These are phyloP conservation scores for Morone chrysops DNA, from an alignment of 2,113 vertebrate genomes.

Conservation along the genomic window DNA sequence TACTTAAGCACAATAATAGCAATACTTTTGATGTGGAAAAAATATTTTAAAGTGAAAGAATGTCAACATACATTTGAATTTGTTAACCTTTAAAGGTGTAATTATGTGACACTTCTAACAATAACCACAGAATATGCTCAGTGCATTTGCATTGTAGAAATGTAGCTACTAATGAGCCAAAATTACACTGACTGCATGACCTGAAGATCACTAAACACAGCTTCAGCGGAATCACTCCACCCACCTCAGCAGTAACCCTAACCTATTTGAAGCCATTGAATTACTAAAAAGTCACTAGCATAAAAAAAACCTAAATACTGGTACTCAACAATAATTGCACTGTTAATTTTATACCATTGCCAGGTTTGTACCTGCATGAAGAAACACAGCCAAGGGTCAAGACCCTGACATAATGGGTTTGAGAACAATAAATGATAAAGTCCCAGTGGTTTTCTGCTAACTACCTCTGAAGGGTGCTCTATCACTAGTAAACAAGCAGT, in stretches of 20 bases:
- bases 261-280: neutral
- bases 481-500: slow-evolving; percentile 3
- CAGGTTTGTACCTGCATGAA: neutral
- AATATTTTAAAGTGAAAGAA: neutral
- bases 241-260: neutral
- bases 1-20: neutral
- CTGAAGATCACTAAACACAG: neutral
- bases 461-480: neutral
- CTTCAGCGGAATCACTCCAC: neutral
- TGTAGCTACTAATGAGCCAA: no score
- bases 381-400: neutral
- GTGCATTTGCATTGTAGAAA: slow-evolving; percentile 14
- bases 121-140: neutral
- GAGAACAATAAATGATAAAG: neutral
- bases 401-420: neutral
- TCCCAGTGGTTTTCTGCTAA: slow-evolving; percentile 4
- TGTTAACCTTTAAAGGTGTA: neutral
- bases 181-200: neutral
- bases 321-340: slow-evolving; percentile 3
- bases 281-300: slow-evolving; percentile 2
- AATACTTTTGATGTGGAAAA: neutral
- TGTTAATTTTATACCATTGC: neutral
- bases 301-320: neutral
- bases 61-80: neutral
- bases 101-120: neutral